phyloP scores from a whole-genome alignment of 2,113 vertebrate genomes.

The Okapia johnstoni region DNA sequence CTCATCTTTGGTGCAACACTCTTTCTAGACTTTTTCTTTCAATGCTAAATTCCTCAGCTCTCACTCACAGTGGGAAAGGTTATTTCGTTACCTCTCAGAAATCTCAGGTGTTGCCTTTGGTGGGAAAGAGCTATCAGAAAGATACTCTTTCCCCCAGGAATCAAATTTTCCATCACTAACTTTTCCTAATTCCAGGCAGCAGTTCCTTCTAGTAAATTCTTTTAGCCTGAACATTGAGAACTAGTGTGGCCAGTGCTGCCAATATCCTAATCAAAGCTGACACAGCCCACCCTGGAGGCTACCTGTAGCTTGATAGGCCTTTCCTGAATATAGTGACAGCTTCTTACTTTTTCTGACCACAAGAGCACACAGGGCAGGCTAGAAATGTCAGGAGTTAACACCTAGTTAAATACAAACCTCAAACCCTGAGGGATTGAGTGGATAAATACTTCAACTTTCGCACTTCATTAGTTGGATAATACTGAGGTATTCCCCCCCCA shows the following conservation, averaged over 20 bases:
- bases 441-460: neutral
- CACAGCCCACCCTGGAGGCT: neutral
- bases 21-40: neutral
- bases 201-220: neutral
- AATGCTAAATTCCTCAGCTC: neutral
- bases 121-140: neutral
- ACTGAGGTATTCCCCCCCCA: neutral
- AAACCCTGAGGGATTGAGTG: neutral
- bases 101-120: neutral
- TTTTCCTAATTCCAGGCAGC: neutral
- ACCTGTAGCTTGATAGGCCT: neutral
- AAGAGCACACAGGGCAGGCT: neutral
- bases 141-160: neutral
- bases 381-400: neutral
- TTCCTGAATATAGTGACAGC: neutral
- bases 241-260: neutral
- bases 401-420: neutral
- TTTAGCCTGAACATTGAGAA: neutral
- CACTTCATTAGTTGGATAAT: neutral
- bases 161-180: neutral
- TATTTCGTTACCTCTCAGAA: neutral
- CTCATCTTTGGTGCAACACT: neutral
- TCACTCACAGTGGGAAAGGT: neutral
- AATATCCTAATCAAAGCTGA: neutral
- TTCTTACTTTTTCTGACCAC: neutral